phyloP scores from a whole-genome alignment of 30 jellyfish, hydroid and myxozoan species.

The Sanderia malayensis region DNA sequence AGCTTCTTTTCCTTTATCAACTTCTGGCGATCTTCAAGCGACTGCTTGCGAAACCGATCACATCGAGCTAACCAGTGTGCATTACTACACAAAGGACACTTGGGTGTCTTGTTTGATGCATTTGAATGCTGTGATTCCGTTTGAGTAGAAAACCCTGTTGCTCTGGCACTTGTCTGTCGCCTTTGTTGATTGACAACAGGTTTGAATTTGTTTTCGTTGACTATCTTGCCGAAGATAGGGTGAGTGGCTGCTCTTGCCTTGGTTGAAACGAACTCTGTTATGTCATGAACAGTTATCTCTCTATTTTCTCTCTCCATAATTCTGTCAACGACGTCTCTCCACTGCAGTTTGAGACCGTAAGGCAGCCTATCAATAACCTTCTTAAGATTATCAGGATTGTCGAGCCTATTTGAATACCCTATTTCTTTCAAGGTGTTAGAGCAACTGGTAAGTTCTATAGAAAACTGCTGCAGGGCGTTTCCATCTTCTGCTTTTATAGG shows the following conservation, averaged over 20 bases:
- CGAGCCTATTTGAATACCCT: conserved; percentile 1
- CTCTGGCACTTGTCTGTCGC: conserved; percentile 3
- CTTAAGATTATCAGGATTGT: background rate
- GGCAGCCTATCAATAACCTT: conserved; percentile 6
- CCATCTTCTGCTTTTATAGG: conserved; percentile 4
- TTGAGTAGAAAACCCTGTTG: background rate
- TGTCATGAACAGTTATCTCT: conserved; percentile 11
- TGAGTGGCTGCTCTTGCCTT: conserved; percentile 21
- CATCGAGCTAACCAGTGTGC: conserved; percentile 17
- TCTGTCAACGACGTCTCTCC: conserved; percentile 4
- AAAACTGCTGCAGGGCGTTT: conserved; percentile 1
- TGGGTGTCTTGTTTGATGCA: conserved; percentile 1
- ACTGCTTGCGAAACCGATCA: conserved; percentile 1
- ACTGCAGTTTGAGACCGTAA: background rate
- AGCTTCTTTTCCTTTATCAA: conserved; percentile 9
- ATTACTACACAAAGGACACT: conserved; percentile 11
- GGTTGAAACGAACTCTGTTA: background rate
- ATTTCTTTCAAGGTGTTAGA: conserved; percentile 5
- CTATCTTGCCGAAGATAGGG: conserved; percentile 2
- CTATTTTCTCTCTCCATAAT: conserved; percentile 4
- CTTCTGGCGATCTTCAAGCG: conserved; percentile 10
- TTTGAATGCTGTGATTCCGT: background rate
- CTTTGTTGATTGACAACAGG: background rate
- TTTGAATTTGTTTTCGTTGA: background rate
- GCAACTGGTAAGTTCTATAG: conserved; percentile 8